These are phyloP conservation scores for Brachyhypopomus gauderio DNA, from an alignment of 2,113 vertebrate genomes.

Conservation along the genomic window DNA sequence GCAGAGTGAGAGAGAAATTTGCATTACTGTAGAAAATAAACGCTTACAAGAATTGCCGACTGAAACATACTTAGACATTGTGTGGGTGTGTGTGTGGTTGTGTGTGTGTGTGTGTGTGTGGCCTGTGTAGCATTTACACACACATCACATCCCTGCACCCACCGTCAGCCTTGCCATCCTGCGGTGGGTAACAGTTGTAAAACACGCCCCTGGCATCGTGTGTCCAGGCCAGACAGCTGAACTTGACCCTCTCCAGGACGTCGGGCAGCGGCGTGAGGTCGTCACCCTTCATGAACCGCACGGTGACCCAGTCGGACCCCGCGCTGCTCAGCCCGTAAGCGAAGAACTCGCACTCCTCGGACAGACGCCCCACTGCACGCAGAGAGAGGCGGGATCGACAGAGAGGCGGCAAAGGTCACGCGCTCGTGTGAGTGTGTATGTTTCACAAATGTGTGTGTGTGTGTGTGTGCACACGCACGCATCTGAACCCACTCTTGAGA, in stretches of 20 bases:
- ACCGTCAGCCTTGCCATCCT: slow-evolving; percentile 75
- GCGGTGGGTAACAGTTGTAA: slow-evolving; percentile 75
- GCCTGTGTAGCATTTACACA: slow-evolving; percentile 51
- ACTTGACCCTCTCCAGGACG: slow-evolving; percentile 75
- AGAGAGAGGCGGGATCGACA: neutral
- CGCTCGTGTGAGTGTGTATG: neutral
- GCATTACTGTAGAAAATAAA: too few species aligned
- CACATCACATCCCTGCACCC: neutral
- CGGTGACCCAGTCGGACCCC: slow-evolving; percentile 77
- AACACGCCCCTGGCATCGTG: slow-evolving; percentile 75
- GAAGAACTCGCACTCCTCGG: slow-evolving; percentile 76
- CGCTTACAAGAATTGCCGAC: too few species aligned
- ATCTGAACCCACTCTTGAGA: slow-evolving; percentile 66
- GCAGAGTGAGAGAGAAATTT: too few species aligned
- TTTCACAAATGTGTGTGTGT: slow-evolving; percentile 7
- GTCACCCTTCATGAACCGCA: slow-evolving; percentile 70
- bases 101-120: slow-evolving; percentile 22
- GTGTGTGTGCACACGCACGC: neutral
- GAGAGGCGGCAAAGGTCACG: neutral
- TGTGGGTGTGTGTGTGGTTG: too few species aligned
- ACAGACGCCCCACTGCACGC: slow-evolving; percentile 72
- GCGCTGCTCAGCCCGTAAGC: slow-evolving; percentile 75
- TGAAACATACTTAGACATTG: too few species aligned
- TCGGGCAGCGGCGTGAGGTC: slow-evolving; percentile 69
- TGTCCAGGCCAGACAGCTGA: slow-evolving; percentile 79